Conservation (phyloP, 2,888 invertebrate genomes). For the Lasioglossum marginatum region DNA sequence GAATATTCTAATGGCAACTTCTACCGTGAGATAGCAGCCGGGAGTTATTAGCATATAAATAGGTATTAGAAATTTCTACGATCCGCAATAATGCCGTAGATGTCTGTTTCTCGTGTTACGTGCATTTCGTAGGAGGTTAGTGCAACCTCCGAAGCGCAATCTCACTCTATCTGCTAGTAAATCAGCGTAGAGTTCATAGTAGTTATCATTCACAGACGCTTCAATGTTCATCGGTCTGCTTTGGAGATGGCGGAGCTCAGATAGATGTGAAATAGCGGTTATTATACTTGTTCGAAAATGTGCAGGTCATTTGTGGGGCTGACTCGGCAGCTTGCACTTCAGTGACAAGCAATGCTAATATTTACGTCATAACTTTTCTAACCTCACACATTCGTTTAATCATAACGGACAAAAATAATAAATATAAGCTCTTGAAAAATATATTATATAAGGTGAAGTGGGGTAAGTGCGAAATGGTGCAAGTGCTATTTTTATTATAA, state of each 20-base stretch:
- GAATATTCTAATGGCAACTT: neutral
- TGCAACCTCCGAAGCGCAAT: slow-evolving; percentile 65
- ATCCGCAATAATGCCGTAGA: neutral
- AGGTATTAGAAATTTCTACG: slow-evolving; percentile 34
- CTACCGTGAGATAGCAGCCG: neutral
- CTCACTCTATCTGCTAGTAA: slow-evolving; percentile 69
- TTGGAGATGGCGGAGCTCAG: slow-evolving; percentile 17
- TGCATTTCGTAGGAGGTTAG: slow-evolving; percentile 36
- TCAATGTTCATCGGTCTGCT: slow-evolving; percentile 29
- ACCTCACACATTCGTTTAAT: neutral
- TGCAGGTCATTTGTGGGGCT: neutral
- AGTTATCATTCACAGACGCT: slow-evolving; percentile 61
- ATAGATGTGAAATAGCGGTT: slow-evolving; percentile 21
- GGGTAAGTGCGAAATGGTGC: too few species aligned
- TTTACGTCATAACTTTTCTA: neutral
- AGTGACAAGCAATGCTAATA: neutral
- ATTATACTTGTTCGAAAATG: slow-evolving; percentile 11
- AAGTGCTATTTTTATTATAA: too few species aligned
- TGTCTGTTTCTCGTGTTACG: slow-evolving; percentile 15
- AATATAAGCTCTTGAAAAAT: too few species aligned
- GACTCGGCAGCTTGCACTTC: neutral
- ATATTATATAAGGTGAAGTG: too few species aligned
- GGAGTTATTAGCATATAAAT: slow-evolving; percentile 49
- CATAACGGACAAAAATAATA: too few species aligned
- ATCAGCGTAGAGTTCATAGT: slow-evolving; percentile 63